Conservation (phyloP, 2,888 invertebrate genomes). For the Vanessa cardui region DNA sequence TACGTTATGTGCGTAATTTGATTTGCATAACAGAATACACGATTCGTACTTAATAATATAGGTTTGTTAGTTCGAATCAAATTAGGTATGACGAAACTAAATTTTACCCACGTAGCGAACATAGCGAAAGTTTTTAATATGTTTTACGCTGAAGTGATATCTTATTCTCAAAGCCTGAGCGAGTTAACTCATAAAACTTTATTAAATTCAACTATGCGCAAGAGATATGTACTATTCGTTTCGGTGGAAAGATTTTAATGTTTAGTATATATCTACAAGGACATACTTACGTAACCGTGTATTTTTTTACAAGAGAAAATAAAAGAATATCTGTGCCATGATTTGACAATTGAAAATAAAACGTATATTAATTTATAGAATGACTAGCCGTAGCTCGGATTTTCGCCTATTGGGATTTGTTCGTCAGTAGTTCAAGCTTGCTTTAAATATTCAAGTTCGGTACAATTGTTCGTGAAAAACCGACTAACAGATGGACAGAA, state of each 20-base stretch:
- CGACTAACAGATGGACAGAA: no score
- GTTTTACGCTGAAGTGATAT: slow-evolving; percentile 19
- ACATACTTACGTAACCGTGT: neutral
- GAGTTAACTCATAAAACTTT: slow-evolving; percentile 41
- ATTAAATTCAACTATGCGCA: slow-evolving; percentile 32
- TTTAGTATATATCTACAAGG: neutral
- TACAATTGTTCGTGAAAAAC: no score
- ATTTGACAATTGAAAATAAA: no score
- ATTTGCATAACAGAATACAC: no score
- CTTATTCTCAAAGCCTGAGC: slow-evolving; percentile 21
- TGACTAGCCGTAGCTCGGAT: no score
- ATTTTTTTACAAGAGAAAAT: no score
- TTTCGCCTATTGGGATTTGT: no score
- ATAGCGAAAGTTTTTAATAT: slow-evolving; percentile 14
- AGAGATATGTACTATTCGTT: slow-evolving; percentile 7
- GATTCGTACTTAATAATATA: neutral
- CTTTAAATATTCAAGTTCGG: no score
- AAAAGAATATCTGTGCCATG: no score
- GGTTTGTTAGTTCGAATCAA: slow-evolving; percentile 3
- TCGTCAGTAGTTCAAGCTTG: no score
- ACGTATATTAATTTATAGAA: no score
- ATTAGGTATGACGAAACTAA: slow-evolving; percentile 14
- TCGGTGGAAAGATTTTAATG: neutral
- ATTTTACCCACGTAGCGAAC: slow-evolving; percentile 2
- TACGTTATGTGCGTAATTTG: no score